A percentile compares a stretch with the other conserved stretches of the same genome.
Conservation (phyloP, 1,140 invertebrate species). For the Amyelois transitella region DNA sequence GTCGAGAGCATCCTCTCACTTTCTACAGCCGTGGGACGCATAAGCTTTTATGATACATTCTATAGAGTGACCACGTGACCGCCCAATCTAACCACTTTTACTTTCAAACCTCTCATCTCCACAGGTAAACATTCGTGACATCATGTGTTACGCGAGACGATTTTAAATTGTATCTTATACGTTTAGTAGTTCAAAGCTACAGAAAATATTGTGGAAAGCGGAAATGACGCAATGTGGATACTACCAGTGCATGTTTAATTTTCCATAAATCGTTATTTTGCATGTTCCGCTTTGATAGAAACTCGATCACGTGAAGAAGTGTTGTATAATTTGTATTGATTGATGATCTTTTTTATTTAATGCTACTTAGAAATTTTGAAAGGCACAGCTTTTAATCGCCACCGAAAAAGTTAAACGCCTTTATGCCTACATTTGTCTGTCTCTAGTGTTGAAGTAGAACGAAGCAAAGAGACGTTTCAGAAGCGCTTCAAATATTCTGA, state of each 20-base stretch:
- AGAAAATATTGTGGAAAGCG: conserved; percentile 11
- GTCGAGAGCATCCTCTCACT: conserved; percentile 47
- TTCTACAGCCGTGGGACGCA: conserved; percentile 45
- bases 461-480: too few species aligned
- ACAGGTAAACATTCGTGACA: conserved; percentile 23
- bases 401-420: too few species aligned
- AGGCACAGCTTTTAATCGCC: too few species aligned
- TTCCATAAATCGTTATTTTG: not conserved
- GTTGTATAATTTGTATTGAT: not conserved
- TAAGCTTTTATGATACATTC: conserved; percentile 45
- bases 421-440: too few species aligned
- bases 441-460: too few species aligned
- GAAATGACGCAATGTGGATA: not conserved
- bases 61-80: conserved; percentile 36
- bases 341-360: too few species aligned
- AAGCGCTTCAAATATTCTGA: too few species aligned
- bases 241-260: not conserved
- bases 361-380: too few species aligned
- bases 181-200: conserved; percentile 3
- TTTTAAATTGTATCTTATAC: conserved; percentile 4
- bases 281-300: not conserved
- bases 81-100: conserved; percentile 65
- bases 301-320: not conserved
- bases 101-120: conserved; percentile 35
- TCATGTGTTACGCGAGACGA: conserved; percentile 13